Conservation (phyloP, 1,140 invertebrate genomes). For the Diploscapter pachys region DNA sequence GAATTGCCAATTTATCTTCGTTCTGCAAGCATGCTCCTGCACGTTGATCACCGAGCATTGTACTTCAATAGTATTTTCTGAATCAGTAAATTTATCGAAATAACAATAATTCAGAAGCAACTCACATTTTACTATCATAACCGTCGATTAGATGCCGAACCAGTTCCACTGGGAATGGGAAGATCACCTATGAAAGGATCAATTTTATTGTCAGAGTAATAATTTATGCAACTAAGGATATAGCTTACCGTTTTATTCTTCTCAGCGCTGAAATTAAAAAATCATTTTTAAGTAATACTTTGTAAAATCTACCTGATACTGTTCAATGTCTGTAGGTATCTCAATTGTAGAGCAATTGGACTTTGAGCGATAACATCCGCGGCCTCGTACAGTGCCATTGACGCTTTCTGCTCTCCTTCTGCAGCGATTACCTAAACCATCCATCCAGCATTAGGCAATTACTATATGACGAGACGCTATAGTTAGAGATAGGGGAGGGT, state of each 20-base stretch:
- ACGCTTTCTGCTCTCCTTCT: constrained; percentile 75
- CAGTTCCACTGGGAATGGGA: constrained; percentile 87
- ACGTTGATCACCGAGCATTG: too few relatives aligned
- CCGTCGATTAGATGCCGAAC: too few relatives aligned
- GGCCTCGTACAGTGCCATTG: constrained; percentile 29
- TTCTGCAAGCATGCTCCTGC: too few relatives aligned
- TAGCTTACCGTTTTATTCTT: constrained; percentile 60
- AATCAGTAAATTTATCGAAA: too few relatives aligned
- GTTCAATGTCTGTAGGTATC: constrained; percentile 61
- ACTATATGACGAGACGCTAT: background rate
- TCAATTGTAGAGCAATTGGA: constrained; percentile 59
- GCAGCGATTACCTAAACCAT: constrained; percentile 60
- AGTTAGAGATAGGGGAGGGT: too few relatives aligned
- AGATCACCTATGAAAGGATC: constrained; percentile 67
- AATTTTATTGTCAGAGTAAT: too few relatives aligned
- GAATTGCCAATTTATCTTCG: too few relatives aligned
- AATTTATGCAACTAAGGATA: too few relatives aligned
- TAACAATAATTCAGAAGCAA: too few relatives aligned
- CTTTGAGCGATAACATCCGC: constrained; percentile 64
- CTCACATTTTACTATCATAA: too few relatives aligned
- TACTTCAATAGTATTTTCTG: too few relatives aligned
- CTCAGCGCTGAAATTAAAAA: constrained; percentile 23
- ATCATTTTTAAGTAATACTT: background rate
- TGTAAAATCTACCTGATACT: constrained; percentile 51
- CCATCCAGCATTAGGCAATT: constrained; percentile 37